phyloP scores from a whole-genome alignment of 2,797 vertebrate genomes.

The Decapterus maruadsi region DNA sequence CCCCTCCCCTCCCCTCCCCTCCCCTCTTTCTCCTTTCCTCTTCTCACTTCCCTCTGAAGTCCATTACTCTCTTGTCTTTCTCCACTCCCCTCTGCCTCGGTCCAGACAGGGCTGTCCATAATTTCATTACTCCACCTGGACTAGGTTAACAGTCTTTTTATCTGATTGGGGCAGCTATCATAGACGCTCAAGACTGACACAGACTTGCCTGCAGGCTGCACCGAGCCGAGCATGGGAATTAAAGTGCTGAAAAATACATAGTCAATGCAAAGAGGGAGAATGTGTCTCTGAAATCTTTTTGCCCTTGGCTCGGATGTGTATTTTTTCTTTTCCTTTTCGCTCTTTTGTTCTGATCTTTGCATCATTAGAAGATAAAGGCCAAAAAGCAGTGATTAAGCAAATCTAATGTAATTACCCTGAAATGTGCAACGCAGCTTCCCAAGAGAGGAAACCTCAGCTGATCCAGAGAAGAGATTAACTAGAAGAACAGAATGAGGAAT shows the following conservation, averaged over 20 bases:
- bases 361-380: constrained; percentile 68
- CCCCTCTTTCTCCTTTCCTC: not conserved
- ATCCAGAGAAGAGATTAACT: constrained; percentile 61
- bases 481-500: constrained; percentile 31
- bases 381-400: constrained; percentile 71
- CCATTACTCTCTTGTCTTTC: constrained; percentile 67
- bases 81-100: constrained; percentile 58
- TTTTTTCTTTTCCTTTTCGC: not conserved
- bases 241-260: constrained; percentile 69
- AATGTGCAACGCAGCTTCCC: constrained; percentile 62
- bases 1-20: not conserved
- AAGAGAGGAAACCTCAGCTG: constrained; percentile 59
- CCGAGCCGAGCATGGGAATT: constrained; percentile 51
- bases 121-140: constrained; percentile 83
- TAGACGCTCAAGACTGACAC: constrained; percentile 65
- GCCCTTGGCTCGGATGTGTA: constrained; percentile 62
- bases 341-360: constrained; percentile 61
- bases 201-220: constrained; percentile 66
- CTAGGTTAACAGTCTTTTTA: constrained; percentile 81
- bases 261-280: constrained; percentile 53
- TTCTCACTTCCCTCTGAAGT: constrained; percentile 67
- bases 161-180: constrained; percentile 74
- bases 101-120: constrained; percentile 75
- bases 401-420: constrained; percentile 71
- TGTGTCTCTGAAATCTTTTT: constrained; percentile 46